Conservation (phyloP, 2,113 vertebrate genomes). For the Erpornis zantholeuca region DNA sequence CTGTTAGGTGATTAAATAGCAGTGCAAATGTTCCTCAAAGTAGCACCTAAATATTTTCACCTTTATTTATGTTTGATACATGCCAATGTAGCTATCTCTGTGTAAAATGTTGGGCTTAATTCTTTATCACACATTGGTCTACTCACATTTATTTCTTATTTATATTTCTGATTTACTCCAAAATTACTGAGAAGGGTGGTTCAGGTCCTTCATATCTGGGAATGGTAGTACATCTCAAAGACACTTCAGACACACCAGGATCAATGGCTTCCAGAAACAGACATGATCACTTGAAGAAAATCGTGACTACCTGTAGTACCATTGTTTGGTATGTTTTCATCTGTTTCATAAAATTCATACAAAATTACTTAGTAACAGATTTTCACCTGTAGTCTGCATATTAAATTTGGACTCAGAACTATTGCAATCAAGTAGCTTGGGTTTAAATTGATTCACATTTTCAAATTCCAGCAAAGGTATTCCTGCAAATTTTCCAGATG, state of each 20-base stretch:
- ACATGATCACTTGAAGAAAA: not conserved
- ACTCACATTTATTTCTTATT: not conserved
- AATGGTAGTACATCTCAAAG: not conserved
- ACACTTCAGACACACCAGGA: not conserved
- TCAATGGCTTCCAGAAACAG: not conserved
- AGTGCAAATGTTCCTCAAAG: not conserved
- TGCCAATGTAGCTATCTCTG: not conserved
- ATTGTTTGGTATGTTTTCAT: not conserved
- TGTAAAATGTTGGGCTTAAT: not conserved
- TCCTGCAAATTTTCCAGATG: not conserved
- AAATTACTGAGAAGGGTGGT: not conserved
- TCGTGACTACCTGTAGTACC: not conserved
- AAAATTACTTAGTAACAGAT: not conserved
- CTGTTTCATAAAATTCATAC: not conserved
- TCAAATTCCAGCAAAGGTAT: not conserved
- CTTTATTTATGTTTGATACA: not conserved
- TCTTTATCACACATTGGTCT: not conserved
- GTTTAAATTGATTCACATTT: not conserved
- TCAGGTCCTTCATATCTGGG: not conserved
- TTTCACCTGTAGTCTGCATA: not conserved
- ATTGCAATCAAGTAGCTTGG: not conserved
- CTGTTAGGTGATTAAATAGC: not conserved
- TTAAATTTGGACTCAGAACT: not conserved
- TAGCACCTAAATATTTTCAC: not conserved
- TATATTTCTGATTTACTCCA: not conserved